A percentile compares a stretch with the other conserved stretches of the same genome.
Conservation (phyloP, 2,113 vertebrate genomes). For the Phalacrocorax pelagicus region DNA sequence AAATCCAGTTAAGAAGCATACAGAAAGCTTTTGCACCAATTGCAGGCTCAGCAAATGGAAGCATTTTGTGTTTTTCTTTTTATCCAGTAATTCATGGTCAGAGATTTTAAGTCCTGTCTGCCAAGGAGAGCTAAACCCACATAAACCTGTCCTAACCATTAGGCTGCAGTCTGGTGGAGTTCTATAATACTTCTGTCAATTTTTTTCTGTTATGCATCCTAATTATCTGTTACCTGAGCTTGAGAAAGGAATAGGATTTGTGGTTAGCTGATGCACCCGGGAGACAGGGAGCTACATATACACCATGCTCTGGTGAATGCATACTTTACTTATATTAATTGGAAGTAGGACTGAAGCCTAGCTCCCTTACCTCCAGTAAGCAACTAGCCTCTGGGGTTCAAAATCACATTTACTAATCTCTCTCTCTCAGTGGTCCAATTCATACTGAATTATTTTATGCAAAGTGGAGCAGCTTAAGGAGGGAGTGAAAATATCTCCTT, state of each 20-base stretch:
- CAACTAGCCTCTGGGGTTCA: conserved; percentile 16
- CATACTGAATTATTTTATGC: conserved; percentile 1
- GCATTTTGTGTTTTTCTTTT: background rate
- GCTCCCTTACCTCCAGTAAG: conserved; percentile 1
- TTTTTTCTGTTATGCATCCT: background rate
- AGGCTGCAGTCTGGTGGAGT: background rate
- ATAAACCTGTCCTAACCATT: background rate
- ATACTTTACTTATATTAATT: conserved; percentile 12
- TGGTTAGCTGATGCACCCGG: background rate
- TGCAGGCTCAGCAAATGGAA: background rate
- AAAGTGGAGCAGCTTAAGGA: background rate
- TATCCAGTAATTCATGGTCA: background rate
- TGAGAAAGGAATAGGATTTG: background rate
- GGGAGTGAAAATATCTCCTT: background rate
- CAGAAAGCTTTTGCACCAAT: background rate
- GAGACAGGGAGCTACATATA: background rate
- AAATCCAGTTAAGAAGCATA: background rate
- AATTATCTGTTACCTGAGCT: background rate
- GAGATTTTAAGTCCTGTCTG: background rate
- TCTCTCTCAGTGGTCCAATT: conserved; percentile 19
- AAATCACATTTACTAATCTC: conserved; percentile 39
- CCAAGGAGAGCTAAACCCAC: background rate
- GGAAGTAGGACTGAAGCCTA: background rate
- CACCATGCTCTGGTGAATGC: background rate
- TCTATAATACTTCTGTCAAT: background rate